phyloP scores from a whole-genome alignment of 2,113 vertebrate species.

The Alectura lathami region DNA sequence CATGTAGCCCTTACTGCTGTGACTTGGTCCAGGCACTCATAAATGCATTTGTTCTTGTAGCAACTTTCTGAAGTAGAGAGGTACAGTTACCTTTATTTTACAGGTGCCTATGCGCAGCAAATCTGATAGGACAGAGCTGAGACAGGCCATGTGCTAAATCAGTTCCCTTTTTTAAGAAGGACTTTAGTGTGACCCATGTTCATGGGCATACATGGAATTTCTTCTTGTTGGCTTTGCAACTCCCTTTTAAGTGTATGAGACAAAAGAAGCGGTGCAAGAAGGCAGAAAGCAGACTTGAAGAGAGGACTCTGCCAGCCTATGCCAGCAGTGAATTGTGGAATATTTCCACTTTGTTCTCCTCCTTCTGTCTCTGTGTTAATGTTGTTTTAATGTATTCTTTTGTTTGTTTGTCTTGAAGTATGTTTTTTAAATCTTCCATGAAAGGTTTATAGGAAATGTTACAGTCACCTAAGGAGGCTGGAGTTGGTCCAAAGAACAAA shows the following conservation, averaged over 20 bases:
- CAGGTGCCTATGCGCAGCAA: neutral
- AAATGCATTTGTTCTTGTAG: neutral
- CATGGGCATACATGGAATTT: neutral
- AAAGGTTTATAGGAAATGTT: conserved; percentile 47
- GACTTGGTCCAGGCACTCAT: neutral
- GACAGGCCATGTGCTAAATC: neutral
- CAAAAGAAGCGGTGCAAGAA: neutral
- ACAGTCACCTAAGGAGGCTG: conserved; percentile 42
- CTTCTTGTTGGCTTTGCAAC: neutral
- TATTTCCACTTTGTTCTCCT: neutral
- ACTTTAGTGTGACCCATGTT: neutral
- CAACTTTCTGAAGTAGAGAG: neutral
- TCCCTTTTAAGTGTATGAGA: neutral
- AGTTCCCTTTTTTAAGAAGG: neutral
- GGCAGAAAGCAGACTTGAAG: neutral
- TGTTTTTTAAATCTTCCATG: conserved; percentile 39
- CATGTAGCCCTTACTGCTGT: neutral
- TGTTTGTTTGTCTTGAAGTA: conserved; percentile 23
- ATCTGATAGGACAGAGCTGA: neutral
- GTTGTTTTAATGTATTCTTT: conserved; percentile 36
- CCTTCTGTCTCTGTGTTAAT: conserved; percentile 16
- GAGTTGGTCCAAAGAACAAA: conserved; percentile 65
- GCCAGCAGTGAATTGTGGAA: neutral
- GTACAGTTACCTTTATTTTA: neutral
- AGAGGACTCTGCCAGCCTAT: neutral